Base-by-base conservation (phyloP, 1,140 invertebrate genomes). In the Uloborus diversus region DNA sequence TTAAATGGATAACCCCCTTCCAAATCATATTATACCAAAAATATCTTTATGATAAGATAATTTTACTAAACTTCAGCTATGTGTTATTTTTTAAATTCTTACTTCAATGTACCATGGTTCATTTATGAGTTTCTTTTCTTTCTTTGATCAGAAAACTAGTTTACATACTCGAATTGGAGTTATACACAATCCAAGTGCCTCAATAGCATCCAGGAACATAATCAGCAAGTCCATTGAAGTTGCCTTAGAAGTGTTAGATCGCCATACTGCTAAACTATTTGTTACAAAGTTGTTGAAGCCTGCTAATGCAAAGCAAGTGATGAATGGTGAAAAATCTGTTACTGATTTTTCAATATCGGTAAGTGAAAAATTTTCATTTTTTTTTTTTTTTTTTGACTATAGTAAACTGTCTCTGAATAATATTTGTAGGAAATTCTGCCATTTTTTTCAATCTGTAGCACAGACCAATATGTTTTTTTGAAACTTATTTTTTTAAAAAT, bases 241-340 rank as follows among this genome's bases (percentile, higher is more conserved):
- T 27, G 88, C 89, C 25, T 80, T 89, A n/a, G 81, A 85, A 35
- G 88, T 88, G 7, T 85, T 94, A 68, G 86, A 90, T 2, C 86
- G 90, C 1, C 88, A 88, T 5, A 86, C 89, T 61, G 91, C 92
- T 17, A 89, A 91, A 17, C 89, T 89, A 69, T 91, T 92, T 83
- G 89, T 94, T 35, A 86, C 89, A 1, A 91, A 91, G 83, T 87
- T 94, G 71, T 86, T 95, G 13, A 89, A 90, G 33, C 88, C 92
- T 81, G 90, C 91, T 30, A 85, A 85, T 79, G 85, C 85, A 1
- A 81, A 79, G n/a, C 82, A 85, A 78, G 81, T 87, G 20, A 65
- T 86, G 4, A 69, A 81, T 37, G 85, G 85, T 32, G 84, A 84
- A 35, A 86, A 89, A 75, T 86, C 85, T 51, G 65, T 85, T 13